Evolutionary conservation across 2,797 vertebrate genomes (phyloP).

Genomic region (Tinamus major): DNA sequence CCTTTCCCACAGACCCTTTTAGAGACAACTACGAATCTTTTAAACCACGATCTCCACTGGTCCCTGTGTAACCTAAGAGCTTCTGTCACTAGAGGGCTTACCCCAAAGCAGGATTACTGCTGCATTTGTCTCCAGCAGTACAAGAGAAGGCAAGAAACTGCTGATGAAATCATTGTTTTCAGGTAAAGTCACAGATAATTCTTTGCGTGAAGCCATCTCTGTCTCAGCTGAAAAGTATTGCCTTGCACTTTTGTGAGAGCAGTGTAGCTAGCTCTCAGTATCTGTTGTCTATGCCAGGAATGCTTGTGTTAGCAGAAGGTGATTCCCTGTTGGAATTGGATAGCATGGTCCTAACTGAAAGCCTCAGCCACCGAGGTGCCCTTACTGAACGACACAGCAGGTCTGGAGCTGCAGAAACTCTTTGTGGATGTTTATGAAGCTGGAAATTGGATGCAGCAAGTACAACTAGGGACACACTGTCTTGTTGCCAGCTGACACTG

Average conservation of each 20-base stretch:
- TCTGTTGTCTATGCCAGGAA: background rate
- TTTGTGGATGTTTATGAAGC: background rate
- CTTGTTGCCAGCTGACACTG: background rate
- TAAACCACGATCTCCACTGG: conserved; percentile 98
- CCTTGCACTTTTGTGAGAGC: background rate
- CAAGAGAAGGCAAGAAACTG: conserved; percentile 89
- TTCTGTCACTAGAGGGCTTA: conserved; percentile 90
- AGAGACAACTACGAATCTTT: conserved; percentile 93
- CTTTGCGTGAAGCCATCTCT: background rate
- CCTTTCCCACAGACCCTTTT: conserved; percentile 86
- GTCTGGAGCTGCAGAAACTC: background rate
- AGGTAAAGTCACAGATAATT: conserved; percentile 80
- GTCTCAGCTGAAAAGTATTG: background rate
- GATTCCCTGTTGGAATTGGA: background rate
- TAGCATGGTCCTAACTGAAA: background rate
- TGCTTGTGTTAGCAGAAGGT: background rate
- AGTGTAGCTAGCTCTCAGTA: background rate
- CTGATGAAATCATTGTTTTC: conserved; percentile 94
- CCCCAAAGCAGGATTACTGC: conserved; percentile 94
- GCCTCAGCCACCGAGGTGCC: background rate
- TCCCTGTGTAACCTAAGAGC: conserved; percentile 92
- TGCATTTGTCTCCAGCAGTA: conserved; percentile 96
- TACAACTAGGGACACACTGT: background rate
- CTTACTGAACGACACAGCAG: background rate
- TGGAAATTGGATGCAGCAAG: background rate